A percentile compares a stretch with the other conserved stretches of the same genome.
These are phyloP conservation scores for Pherbina coryleti DNA, from an alignment of 2,888 invertebrate species.

Conservation along the genomic window DNA sequence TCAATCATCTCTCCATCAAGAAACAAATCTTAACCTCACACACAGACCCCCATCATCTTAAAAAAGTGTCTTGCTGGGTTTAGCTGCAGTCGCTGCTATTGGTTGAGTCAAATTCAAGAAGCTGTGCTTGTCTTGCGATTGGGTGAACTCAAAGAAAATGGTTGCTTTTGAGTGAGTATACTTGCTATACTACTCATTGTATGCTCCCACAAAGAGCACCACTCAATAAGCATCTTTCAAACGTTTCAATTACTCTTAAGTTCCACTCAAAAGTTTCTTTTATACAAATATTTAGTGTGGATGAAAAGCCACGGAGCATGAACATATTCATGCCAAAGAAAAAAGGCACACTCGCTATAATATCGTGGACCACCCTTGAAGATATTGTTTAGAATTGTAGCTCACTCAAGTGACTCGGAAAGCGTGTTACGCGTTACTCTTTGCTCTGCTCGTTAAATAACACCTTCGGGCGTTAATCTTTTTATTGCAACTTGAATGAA, in stretches of 20 bases:
- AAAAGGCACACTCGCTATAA: background rate
- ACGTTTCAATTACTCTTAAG: background rate
- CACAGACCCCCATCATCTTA: background rate
- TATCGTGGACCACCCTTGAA: constrained; percentile 22
- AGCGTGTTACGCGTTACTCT: background rate
- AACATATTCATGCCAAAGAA: background rate
- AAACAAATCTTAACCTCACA: background rate
- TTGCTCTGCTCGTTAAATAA: constrained; percentile 42
- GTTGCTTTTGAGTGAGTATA: constrained; percentile 38
- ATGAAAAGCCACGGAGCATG: background rate
- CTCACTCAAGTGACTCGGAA: constrained; percentile 16
- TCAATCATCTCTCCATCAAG: background rate
- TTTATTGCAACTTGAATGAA: constrained; percentile 63
- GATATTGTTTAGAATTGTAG: background rate
- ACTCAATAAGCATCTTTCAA: background rate
- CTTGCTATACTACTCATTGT: background rate
- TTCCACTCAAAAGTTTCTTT: background rate
- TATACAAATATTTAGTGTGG: background rate
- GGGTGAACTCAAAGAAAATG: constrained; percentile 36
- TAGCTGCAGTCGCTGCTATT: constrained; percentile 10
- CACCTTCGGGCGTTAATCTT: constrained; percentile 64
- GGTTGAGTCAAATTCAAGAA: constrained; percentile 1
- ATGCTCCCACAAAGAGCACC: background rate
- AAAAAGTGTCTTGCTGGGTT: background rate
- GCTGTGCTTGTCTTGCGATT: constrained; percentile 19